These are phyloP conservation scores for Coboldia fuscipes DNA, from an alignment of 1,140 invertebrate genomes.

Conservation along the genomic window DNA sequence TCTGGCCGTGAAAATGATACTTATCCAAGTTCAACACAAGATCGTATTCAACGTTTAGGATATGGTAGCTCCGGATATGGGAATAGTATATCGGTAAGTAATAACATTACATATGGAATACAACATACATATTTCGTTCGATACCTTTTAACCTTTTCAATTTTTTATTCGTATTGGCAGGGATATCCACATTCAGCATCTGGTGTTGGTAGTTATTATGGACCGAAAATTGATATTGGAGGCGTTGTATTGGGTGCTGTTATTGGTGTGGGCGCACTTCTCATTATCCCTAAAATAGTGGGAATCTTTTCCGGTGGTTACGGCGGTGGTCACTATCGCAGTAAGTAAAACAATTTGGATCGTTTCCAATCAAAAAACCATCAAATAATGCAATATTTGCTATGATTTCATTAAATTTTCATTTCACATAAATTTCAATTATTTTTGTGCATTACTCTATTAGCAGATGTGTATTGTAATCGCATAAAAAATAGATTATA, in stretches of 20 bases:
- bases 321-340: conserved; percentile 43
- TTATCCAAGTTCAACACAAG: conserved; percentile 11
- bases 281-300: conserved; percentile 55
- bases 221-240: conserved; percentile 56
- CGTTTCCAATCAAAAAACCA: not conserved
- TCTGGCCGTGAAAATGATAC: conserved; percentile 12
- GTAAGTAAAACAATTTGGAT: not conserved
- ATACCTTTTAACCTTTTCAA: too few relatives aligned
- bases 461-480: too few relatives aligned
- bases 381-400: not conserved
- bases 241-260: conserved; percentile 57
- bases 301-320: conserved; percentile 44
- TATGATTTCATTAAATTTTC: not conserved
- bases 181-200: conserved; percentile 18
- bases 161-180: too few relatives aligned
- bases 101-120: not conserved
- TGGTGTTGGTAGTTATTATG: conserved; percentile 29
- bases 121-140: not conserved
- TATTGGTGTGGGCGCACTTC: conserved; percentile 51
- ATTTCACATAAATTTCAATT: too few relatives aligned
- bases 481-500: too few relatives aligned
- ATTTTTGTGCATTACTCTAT: too few relatives aligned
- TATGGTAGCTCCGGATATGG: conserved; percentile 20
- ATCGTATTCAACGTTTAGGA: conserved; percentile 16
- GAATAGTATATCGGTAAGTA: not conserved